Conservation (phyloP, 2,113 vertebrate genomes). For the Gymnarchus niloticus region DNA sequence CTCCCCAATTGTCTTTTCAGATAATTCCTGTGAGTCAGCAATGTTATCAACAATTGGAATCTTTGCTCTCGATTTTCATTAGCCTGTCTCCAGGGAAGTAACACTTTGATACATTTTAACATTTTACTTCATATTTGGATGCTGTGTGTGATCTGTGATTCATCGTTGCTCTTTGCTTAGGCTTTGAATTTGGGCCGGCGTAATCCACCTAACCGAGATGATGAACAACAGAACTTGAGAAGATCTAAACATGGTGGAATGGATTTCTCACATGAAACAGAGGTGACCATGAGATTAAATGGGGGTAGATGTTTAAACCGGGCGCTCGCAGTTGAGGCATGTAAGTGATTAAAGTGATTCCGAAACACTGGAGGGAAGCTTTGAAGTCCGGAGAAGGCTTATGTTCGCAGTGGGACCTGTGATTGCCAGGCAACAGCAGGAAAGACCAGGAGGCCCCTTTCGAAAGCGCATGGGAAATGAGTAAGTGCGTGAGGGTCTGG, state of each 20-base stretch:
- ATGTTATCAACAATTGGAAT: background rate
- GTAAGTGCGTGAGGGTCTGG: conserved; percentile 54
- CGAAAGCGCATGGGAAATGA: conserved; percentile 41
- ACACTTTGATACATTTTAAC: no score
- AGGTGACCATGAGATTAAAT: conserved; percentile 18
- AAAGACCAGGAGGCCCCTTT: conserved; percentile 21
- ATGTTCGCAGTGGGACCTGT: background rate
- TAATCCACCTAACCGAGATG: background rate
- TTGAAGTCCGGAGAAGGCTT: conserved; percentile 6
- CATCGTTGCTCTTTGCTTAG: background rate
- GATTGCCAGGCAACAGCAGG: background rate
- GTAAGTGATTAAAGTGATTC: conserved; percentile 23
- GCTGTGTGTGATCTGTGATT: background rate
- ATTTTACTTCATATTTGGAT: background rate
- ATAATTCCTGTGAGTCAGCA: background rate
- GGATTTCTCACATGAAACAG: conserved; percentile 22
- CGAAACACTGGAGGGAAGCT: background rate
- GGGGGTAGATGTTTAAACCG: conserved; percentile 23
- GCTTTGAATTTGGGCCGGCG: background rate
- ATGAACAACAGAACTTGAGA: background rate
- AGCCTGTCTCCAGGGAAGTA: background rate
- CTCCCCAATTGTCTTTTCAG: background rate
- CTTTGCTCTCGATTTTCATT: background rate
- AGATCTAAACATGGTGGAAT: background rate
- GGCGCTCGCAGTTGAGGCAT: conserved; percentile 17